phyloP scores from a whole-genome alignment of 1,140 invertebrate genomes.

The Hetaerina americana region DNA sequence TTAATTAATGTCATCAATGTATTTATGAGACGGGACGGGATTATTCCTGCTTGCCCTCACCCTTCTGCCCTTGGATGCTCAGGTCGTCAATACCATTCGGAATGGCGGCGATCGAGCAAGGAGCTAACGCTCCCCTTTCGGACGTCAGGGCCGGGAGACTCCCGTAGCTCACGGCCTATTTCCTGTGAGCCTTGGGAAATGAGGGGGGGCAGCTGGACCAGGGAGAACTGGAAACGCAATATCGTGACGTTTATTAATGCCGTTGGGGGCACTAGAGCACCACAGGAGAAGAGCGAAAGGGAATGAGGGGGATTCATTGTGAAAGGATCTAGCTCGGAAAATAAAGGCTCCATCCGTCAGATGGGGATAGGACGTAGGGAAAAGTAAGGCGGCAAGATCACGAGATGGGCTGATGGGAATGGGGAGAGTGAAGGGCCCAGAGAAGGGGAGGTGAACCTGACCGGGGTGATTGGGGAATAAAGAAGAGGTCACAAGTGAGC shows the following conservation, averaged over 20 bases:
- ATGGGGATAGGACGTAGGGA: no score
- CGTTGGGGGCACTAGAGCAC: not conserved
- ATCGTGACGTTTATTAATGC: not conserved
- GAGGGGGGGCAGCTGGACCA: not conserved
- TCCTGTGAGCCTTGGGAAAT: not conserved
- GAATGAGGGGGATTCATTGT: no score
- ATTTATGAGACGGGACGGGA: not conserved
- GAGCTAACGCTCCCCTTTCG: not conserved
- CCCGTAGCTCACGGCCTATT: not conserved
- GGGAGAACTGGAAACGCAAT: not conserved
- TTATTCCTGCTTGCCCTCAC: no score
- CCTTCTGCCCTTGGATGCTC: no score
- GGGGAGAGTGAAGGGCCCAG: not conserved
- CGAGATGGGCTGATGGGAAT: no score
- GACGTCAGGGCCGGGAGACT: not conserved
- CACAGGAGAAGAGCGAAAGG: no score
- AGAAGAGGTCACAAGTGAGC: no score
- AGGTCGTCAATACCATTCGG: no score
- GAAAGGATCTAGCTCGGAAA: not conserved
- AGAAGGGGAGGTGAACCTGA: not conserved
- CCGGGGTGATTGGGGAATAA: no score
- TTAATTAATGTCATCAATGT: not conserved
- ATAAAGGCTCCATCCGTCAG: not conserved
- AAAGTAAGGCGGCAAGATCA: no score
- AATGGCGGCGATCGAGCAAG: no score